These are phyloP conservation scores for Rhopilema esculentum DNA, from an alignment of 30 jellyfish, hydroid and myxozoan species.

Conservation along the genomic window DNA sequence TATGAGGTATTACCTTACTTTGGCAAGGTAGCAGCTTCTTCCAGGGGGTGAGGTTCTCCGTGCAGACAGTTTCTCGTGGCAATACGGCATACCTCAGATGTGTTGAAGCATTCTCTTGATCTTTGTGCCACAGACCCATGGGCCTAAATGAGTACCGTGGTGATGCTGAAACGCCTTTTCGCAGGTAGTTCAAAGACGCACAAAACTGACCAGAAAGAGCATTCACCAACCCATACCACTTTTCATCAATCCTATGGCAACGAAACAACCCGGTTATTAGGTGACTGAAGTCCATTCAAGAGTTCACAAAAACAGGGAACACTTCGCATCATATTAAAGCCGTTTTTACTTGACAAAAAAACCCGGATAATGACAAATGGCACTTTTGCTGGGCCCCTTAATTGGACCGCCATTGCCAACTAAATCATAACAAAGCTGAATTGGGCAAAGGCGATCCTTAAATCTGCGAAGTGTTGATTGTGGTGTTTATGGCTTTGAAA, in stretches of 20 bases:
- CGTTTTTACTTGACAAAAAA: no score
- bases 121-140: slow-evolving; percentile 90
- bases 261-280: no score
- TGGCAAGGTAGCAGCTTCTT: slow-evolving; percentile 92
- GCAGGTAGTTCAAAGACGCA: slow-evolving; percentile 88
- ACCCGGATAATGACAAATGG: no score
- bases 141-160: slow-evolving; percentile 85
- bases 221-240: slow-evolving; percentile 90
- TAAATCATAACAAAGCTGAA: no score
- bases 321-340: no score
- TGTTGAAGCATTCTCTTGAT: neutral
- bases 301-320: no score
- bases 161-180: slow-evolving; percentile 67
- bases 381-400: no score
- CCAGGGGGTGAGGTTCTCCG: slow-evolving; percentile 98
- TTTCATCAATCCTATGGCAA: slow-evolving; percentile 71
- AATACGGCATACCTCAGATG: slow-evolving; percentile 83
- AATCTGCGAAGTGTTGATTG: no score
- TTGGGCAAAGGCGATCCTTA: no score
- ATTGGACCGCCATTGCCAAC: no score
- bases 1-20: slow-evolving; percentile 60
- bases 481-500: no score
- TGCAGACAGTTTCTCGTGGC: slow-evolving; percentile 92
- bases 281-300: no score
- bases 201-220: slow-evolving; percentile 97